Percentiles rank a stretch among this genome's conserved stretches.
phyloP scores from a whole-genome alignment of 1,140 invertebrate species.

The Papilio dardanus region DNA sequence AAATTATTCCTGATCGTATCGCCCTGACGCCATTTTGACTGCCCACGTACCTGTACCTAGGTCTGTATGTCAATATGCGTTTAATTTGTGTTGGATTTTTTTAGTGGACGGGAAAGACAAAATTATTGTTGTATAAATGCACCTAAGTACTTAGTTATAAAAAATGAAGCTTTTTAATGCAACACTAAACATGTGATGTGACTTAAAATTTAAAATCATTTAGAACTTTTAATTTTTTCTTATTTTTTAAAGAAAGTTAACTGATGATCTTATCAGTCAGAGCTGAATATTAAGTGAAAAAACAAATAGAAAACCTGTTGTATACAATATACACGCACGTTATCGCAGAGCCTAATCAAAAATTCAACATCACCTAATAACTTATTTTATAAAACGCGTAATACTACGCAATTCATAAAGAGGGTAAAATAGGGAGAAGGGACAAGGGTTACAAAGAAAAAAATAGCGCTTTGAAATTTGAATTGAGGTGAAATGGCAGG shows the following conservation, averaged over 20 bases:
- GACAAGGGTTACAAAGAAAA: constrained; percentile 40
- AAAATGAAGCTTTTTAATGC: neutral
- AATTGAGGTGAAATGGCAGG: constrained; percentile 38
- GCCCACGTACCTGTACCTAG: constrained; percentile 8
- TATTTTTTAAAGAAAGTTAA: no score
- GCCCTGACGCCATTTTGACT: constrained; percentile 31
- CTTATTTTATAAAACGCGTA: constrained; percentile 42
- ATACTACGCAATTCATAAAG: constrained; percentile 49
- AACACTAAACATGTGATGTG: neutral
- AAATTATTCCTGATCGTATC: constrained; percentile 44
- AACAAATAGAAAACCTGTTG: neutral
- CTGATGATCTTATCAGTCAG: neutral
- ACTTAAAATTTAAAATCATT: neutral
- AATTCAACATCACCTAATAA: constrained; percentile 32
- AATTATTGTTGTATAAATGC: neutral
- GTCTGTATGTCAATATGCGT: neutral
- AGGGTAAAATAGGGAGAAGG: constrained; percentile 39
- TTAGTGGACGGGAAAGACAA: neutral
- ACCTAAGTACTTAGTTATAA: neutral
- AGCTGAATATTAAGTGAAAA: neutral
- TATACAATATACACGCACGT: neutral
- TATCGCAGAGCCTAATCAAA: constrained; percentile 4
- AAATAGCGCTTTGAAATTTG: constrained; percentile 39
- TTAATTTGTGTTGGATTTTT: neutral
- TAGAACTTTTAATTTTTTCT: neutral